A percentile compares a stretch with the other conserved stretches of the same genome.
phyloP scores from a whole-genome alignment of 2,113 vertebrate genomes.

The Proterorhinus semilunaris region DNA sequence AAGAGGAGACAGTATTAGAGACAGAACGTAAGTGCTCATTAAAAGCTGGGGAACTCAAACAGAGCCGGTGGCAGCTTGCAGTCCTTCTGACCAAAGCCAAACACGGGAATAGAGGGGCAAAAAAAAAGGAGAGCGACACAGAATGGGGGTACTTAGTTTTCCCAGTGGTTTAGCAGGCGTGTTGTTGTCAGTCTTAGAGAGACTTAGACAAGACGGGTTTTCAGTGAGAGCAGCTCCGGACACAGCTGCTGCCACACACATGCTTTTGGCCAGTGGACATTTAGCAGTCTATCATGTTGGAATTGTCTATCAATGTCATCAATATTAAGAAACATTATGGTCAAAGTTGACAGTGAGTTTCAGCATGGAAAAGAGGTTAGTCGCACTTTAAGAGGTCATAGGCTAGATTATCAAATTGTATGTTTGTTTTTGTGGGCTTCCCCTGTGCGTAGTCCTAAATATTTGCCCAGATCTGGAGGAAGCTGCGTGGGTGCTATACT shows the following conservation, averaged over 20 bases:
- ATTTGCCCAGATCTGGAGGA: too few relatives aligned
- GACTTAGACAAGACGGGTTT: slow-evolving; percentile 51
- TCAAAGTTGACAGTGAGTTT: too few relatives aligned
- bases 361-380: too few relatives aligned
- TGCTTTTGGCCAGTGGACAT: not conserved
- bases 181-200: slow-evolving; percentile 60
- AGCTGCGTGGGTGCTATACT: too few relatives aligned
- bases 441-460: too few relatives aligned
- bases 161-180: slow-evolving; percentile 64
- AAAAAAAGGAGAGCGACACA: slow-evolving; percentile 56
- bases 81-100: slow-evolving; percentile 60
- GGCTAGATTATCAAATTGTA: too few relatives aligned
- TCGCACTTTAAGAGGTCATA: too few relatives aligned
- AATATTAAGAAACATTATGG: not conserved
- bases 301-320: not conserved
- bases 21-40: slow-evolving; percentile 60
- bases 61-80: slow-evolving; percentile 70
- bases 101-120: slow-evolving; percentile 49
- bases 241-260: slow-evolving; percentile 54
- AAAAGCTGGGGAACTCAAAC: slow-evolving; percentile 73
- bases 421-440: too few relatives aligned
- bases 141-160: slow-evolving; percentile 63
- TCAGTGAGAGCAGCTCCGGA: slow-evolving; percentile 33
- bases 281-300: not conserved
- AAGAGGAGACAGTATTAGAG: slow-evolving; percentile 33